Evolutionary conservation across 2,888 invertebrate species (phyloP), one percentile per base, ranked within the genome.

Genomic region (Philereme transversata): DNA sequence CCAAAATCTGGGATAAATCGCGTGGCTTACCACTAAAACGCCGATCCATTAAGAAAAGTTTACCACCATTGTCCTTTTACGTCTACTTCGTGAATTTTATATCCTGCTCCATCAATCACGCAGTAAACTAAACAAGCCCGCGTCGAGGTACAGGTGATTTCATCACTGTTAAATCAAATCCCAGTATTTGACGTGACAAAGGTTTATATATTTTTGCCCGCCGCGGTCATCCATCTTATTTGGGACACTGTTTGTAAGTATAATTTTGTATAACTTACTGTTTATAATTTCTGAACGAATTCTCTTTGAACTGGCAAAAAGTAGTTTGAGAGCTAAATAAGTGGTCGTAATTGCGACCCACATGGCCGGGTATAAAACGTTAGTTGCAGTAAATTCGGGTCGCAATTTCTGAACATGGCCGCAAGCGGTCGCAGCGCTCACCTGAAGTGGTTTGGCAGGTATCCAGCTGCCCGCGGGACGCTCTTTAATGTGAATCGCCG

Each of bases 391-490:
- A 73, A 74, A 77, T 78, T 77, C 66, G 58, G 65, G 66, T 55
- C 50, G 70, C 65, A 71, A 71, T 67, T 64, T 49, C 64, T 62
- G 75, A 73, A 77, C 76, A 75, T 64, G 67, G 75, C 78, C 77
- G 62, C 77, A 71, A 71, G 75, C 73, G 72, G 74, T 74, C 72
- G 75, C 64, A 70, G 76, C 74, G 79, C 80, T 85, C 80, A 86
- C 84, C 82, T 81, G 79, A 67, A 74, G 78, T 67, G 79, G 78
- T 77, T 82, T 87, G 87, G 87, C 85, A 62, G 58, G 51, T 60
- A 62, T 74, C 83, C 82, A 82, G 73, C 63, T 63, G 64, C 62
- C 68, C 64, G 67, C 69, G 69, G 70, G 64, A 66, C 58, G 67
- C 66, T 70, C 69, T 69, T 69, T 70, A 69, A 69, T 64, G 59